Evolutionary conservation across 2,888 invertebrate genomes (phyloP).

Genomic region (Serripes groenlandicus): DNA sequence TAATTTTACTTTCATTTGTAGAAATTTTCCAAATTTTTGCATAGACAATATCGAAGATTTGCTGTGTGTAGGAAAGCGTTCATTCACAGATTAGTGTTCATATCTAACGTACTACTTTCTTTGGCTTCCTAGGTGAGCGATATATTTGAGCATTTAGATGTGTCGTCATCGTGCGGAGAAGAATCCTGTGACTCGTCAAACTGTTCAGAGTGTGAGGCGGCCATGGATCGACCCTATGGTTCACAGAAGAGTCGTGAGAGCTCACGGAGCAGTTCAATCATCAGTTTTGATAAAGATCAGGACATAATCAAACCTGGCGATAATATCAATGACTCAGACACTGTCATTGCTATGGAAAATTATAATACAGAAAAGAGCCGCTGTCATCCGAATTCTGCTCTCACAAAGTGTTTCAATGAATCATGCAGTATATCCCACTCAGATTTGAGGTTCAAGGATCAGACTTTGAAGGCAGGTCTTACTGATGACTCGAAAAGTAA

Average conservation of each 20-base stretch:
- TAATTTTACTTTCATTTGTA: too few relatives aligned
- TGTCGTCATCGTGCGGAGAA: constrained; percentile 50
- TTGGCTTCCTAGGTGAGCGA: constrained; percentile 60
- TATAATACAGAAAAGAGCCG: constrained; percentile 20
- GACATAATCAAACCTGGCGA: constrained; percentile 21
- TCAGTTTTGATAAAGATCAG: constrained; percentile 8
- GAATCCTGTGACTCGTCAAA: constrained; percentile 65
- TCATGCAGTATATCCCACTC: constrained; percentile 17
- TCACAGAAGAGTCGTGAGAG: constrained; percentile 7
- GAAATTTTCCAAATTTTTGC: too few relatives aligned
- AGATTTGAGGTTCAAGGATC: constrained; percentile 11
- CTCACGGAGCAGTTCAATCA: neutral
- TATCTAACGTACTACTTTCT: too few relatives aligned
- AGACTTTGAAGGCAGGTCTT: neutral
- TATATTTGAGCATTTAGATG: constrained; percentile 50
- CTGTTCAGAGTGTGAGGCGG: constrained; percentile 62
- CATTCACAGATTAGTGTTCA: too few relatives aligned
- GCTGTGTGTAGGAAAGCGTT: too few relatives aligned
- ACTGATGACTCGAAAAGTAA: constrained; percentile 12
- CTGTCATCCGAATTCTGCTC: neutral
- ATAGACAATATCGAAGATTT: too few relatives aligned
- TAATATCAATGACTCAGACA: neutral
- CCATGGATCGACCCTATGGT: constrained; percentile 47
- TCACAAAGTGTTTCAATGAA: neutral
- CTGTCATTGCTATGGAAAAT: neutral